A percentile compares a stretch with the other conserved stretches of the same genome.
phyloP scores from a whole-genome alignment of 2,888 invertebrate species.

The Dynastes tityus region DNA sequence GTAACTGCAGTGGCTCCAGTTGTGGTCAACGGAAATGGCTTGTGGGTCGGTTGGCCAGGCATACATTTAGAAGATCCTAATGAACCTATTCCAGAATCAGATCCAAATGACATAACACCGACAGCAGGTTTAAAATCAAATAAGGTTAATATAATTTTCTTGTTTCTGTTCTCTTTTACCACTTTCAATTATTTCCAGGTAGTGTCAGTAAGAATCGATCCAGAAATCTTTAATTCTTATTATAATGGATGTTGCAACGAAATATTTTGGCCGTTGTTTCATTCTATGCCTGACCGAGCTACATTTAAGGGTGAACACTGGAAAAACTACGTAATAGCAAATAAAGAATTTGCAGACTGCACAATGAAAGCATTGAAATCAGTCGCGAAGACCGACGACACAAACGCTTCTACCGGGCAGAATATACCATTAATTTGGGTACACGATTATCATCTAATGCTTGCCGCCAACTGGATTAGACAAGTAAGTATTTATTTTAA shows the following conservation, averaged over 20 bases:
- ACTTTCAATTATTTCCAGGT: slow-evolving; percentile 74
- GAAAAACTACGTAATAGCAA: slow-evolving; percentile 85
- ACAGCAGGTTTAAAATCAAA: slow-evolving; percentile 88
- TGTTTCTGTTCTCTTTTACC: too few species aligned
- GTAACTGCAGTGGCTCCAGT: slow-evolving; percentile 94
- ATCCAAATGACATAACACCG: slow-evolving; percentile 88
- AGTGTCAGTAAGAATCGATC: slow-evolving; percentile 85
- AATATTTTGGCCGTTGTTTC: slow-evolving; percentile 93
- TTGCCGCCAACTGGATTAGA: slow-evolving; percentile 92
- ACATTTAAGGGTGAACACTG: slow-evolving; percentile 88
- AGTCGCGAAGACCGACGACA: slow-evolving; percentile 72
- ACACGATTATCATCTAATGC: slow-evolving; percentile 95
- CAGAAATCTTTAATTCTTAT: slow-evolving; percentile 85
- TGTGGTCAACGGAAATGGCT: slow-evolving; percentile 86
- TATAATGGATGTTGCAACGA: slow-evolving; percentile 95
- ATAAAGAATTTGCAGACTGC: slow-evolving; percentile 87
- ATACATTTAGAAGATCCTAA: slow-evolving; percentile 84
- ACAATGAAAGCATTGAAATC: slow-evolving; percentile 80
- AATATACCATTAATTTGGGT: slow-evolving; percentile 89
- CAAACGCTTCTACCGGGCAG: slow-evolving; percentile 60
- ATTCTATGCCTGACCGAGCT: slow-evolving; percentile 93
- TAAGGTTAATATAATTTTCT: slow-evolving; percentile 74
- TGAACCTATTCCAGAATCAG: slow-evolving; percentile 89
- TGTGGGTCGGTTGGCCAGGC: slow-evolving; percentile 95
- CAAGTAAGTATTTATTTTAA: slow-evolving; percentile 73